These are phyloP conservation scores for Cariama cristata DNA, from an alignment of 2,113 vertebrate species.

Conservation along the genomic window DNA sequence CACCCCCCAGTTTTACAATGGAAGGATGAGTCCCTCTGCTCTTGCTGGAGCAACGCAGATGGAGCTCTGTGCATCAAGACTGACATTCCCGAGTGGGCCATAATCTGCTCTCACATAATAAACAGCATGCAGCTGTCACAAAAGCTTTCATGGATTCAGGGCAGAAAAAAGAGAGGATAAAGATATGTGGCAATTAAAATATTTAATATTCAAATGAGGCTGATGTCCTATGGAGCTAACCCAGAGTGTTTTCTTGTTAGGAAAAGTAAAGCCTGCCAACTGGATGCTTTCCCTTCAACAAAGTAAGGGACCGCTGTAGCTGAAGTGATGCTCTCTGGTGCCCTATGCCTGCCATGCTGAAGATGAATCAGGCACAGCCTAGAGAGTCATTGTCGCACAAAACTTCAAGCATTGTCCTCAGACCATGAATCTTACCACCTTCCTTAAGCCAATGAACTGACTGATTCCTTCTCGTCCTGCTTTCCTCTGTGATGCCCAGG, in stretches of 20 bases:
- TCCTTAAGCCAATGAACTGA: neutral
- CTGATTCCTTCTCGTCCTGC: neutral
- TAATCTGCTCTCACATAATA: constrained; percentile 23
- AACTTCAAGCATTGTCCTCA: neutral
- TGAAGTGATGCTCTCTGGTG: neutral
- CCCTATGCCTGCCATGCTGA: neutral
- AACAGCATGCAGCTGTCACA: neutral
- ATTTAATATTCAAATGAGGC: constrained; percentile 32
- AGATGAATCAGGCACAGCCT: neutral
- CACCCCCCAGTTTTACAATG: neutral
- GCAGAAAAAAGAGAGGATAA: neutral
- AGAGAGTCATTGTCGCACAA: neutral
- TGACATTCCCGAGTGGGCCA: neutral
- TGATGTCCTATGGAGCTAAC: neutral
- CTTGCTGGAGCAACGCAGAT: neutral
- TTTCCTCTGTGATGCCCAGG: neutral
- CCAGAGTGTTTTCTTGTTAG: neutral
- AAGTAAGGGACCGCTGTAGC: neutral
- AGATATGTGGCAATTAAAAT: constrained; percentile 39
- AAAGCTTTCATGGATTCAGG: neutral
- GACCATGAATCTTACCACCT: neutral
- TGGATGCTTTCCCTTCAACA: neutral
- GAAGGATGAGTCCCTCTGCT: neutral
- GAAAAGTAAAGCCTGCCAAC: neutral
- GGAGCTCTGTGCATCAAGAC: neutral